Conservation (phyloP, 2,797 vertebrate species). For the Sus cebifrons region DNA sequence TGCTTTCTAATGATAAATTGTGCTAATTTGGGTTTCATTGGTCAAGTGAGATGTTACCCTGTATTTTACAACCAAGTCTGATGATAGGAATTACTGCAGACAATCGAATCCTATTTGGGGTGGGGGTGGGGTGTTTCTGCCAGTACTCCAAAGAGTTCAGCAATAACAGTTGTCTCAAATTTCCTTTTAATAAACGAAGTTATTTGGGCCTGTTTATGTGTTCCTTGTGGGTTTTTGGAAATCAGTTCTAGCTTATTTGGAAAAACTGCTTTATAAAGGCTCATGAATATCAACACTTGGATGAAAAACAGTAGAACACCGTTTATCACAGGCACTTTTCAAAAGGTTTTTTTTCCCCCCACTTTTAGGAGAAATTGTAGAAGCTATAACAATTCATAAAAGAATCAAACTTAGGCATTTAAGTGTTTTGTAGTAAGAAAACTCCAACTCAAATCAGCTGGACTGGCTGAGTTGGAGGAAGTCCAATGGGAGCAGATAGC, state of each 20-base stretch:
- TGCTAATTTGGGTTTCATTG: slow-evolving; percentile 80
- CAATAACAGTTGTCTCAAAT: slow-evolving; percentile 78
- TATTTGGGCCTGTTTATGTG: slow-evolving; percentile 73
- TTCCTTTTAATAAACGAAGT: slow-evolving; percentile 81
- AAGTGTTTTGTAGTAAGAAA: slow-evolving; percentile 47
- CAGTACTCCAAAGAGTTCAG: slow-evolving; percentile 73
- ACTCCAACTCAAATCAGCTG: slow-evolving; percentile 25
- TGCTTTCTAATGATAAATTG: slow-evolving; percentile 82
- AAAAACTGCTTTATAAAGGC: slow-evolving; percentile 57
- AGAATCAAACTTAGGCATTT: slow-evolving; percentile 38
- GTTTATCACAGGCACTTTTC: slow-evolving; percentile 15
- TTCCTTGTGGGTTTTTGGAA: slow-evolving; percentile 78
- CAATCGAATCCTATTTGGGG: slow-evolving; percentile 66
- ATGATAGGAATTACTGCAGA: slow-evolving; percentile 74
- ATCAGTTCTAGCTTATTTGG: slow-evolving; percentile 65
- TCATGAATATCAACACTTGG: slow-evolving; percentile 35
- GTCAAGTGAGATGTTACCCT: slow-evolving; percentile 81
- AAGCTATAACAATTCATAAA: slow-evolving; percentile 30
- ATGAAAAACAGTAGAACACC: not conserved
- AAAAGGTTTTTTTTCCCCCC: not conserved
- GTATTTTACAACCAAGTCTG: slow-evolving; percentile 76
- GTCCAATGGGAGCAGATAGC: slow-evolving; percentile 13
- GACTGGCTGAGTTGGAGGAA: not conserved
- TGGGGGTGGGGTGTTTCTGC: slow-evolving; percentile 54
- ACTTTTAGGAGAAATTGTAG: slow-evolving; percentile 39